These are phyloP conservation scores for Halcyon senegalensis DNA, from an alignment of 2,113 vertebrate genomes.

Conservation along the genomic window DNA sequence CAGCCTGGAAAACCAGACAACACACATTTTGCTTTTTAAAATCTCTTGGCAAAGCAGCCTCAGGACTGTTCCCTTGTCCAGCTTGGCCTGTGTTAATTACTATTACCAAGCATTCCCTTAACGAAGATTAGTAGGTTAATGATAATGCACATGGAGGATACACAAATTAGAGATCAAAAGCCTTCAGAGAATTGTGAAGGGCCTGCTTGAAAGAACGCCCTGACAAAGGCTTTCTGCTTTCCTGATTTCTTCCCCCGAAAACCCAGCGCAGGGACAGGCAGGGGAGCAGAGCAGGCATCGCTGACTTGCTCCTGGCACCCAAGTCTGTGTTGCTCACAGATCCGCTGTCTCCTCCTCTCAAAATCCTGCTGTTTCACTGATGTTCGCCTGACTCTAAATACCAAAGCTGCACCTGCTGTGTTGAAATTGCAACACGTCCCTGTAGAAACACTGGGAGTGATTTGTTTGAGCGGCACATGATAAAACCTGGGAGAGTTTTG, in stretches of 20 bases:
- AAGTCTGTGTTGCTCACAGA: neutral
- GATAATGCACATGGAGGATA: neutral
- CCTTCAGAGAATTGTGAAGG: neutral
- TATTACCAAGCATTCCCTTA: neutral
- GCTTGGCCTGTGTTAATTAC: neutral
- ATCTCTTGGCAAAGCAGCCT: neutral
- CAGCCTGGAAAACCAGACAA: neutral
- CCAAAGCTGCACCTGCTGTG: too few relatives aligned
- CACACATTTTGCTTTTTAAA: neutral
- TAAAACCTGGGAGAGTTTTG: neutral
- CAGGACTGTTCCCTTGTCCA: accelerated
- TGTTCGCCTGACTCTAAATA: neutral
- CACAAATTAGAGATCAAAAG: neutral
- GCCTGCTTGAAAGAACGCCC: neutral
- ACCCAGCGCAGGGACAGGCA: accelerated
- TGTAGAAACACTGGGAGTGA: neutral
- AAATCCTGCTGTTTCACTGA: neutral
- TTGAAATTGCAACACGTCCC: neutral
- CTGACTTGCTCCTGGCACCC: neutral
- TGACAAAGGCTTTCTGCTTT: neutral
- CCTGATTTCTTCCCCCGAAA: neutral
- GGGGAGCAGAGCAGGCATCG: neutral
- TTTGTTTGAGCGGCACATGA: too few relatives aligned
- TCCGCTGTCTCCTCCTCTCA: neutral
- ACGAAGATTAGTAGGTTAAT: neutral